phyloP scores from a whole-genome alignment of 2,113 vertebrate species.

The Corythoichthys intestinalis region DNA sequence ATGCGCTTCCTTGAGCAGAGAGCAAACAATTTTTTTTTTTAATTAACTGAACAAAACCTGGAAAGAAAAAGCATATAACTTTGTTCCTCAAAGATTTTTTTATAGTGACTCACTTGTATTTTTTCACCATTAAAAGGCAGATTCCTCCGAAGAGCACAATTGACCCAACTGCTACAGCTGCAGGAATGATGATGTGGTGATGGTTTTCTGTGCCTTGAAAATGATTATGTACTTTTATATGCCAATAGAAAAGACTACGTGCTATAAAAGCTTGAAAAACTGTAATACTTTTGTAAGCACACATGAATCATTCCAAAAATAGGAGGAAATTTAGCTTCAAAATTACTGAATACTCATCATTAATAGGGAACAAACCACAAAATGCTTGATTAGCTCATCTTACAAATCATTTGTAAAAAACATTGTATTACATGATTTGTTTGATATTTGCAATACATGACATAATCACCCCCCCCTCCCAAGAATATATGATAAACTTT shows the following conservation, averaged over 20 bases:
- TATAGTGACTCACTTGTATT: conserved; percentile 59
- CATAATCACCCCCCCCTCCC: too few species aligned
- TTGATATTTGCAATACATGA: too few species aligned
- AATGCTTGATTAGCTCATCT: too few species aligned
- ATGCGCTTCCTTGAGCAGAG: conserved; percentile 48
- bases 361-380: too few species aligned
- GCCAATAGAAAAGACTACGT: not conserved
- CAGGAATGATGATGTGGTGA: conserved; percentile 60
- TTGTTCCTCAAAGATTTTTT: not conserved
- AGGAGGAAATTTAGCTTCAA: too few species aligned
- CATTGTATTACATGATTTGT: too few species aligned
- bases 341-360: too few species aligned
- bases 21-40: not conserved
- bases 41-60: not conserved
- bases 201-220: conserved; percentile 41
- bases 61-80: not conserved
- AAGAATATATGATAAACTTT: too few species aligned
- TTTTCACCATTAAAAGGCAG: conserved; percentile 56
- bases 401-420: too few species aligned
- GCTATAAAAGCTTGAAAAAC: not conserved
- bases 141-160: conserved; percentile 43
- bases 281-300: not conserved
- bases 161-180: conserved; percentile 20
- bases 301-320: not conserved
- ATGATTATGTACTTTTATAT: not conserved